Percentiles rank a stretch among this genome's conserved stretches.
phyloP scores from a whole-genome alignment of 2,797 vertebrate species.

The Saguinus oedipus region DNA sequence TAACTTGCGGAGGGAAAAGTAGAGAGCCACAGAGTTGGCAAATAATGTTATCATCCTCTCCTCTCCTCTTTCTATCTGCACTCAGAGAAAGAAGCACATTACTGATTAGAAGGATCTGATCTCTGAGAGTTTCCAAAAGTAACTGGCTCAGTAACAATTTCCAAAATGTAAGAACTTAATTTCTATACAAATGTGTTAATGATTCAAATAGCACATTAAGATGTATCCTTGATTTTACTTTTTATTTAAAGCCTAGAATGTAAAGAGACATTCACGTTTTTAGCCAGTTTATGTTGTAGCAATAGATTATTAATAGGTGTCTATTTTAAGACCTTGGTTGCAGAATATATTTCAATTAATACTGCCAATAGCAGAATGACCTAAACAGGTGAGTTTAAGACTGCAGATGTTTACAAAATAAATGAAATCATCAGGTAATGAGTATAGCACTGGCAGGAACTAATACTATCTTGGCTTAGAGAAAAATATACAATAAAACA shows the following conservation, averaged over 20 bases:
- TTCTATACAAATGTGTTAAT: slow-evolving; percentile 37
- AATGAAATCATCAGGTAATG: slow-evolving; percentile 79
- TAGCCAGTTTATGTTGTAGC: slow-evolving; percentile 31
- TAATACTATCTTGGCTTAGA: slow-evolving; percentile 69
- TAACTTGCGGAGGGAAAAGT: background rate
- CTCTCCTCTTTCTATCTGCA: background rate
- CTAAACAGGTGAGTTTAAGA: slow-evolving; percentile 52
- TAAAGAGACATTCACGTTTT: slow-evolving; percentile 54
- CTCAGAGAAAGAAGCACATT: slow-evolving; percentile 17
- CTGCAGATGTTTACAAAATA: slow-evolving; percentile 73
- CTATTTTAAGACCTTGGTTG: slow-evolving; percentile 55
- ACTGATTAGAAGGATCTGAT: background rate
- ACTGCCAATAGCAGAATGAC: slow-evolving; percentile 63
- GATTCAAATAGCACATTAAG: slow-evolving; percentile 44
- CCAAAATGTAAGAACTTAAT: slow-evolving; percentile 36
- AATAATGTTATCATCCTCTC: background rate
- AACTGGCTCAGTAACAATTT: slow-evolving; percentile 35
- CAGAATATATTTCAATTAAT: slow-evolving; percentile 63
- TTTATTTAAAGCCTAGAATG: slow-evolving; percentile 47
- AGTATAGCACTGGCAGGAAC: slow-evolving; percentile 68
- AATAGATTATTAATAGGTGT: slow-evolving; percentile 54
- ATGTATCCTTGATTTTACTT: slow-evolving; percentile 50
- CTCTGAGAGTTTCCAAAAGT: slow-evolving; percentile 11
- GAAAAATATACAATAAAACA: slow-evolving; percentile 80
- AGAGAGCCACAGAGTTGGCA: background rate